Conservation (phyloP, 2,888 invertebrate genomes). For the Tetheella fluctuosa region DNA sequence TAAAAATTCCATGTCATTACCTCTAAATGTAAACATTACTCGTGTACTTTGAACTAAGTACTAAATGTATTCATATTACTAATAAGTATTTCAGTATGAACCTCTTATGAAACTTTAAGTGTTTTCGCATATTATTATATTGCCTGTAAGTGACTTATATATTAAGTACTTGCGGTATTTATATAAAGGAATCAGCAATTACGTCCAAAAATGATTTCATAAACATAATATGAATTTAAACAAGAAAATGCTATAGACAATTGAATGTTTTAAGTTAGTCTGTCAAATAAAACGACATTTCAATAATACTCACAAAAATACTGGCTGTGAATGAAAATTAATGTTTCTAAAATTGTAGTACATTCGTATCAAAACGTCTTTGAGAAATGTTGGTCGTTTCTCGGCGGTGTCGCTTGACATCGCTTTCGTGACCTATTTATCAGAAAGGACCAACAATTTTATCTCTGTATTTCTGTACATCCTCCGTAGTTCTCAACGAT, state of each 20-base stretch:
- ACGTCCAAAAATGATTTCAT: neutral
- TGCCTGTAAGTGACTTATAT: too few relatives aligned
- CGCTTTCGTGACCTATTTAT: slow-evolving; percentile 65
- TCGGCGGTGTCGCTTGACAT: slow-evolving; percentile 42
- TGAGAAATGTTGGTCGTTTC: slow-evolving; percentile 39
- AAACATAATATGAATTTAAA: neutral
- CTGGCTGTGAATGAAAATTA: neutral
- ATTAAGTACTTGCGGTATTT: too few relatives aligned
- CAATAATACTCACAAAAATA: neutral
- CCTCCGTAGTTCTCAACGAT: slow-evolving; percentile 40
- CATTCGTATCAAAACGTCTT: slow-evolving; percentile 18
- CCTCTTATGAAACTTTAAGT: too few relatives aligned
- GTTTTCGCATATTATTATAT: too few relatives aligned
- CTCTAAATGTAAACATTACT: too few relatives aligned
- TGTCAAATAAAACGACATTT: neutral
- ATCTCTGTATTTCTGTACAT: slow-evolving; percentile 47
- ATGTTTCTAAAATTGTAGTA: slow-evolving; percentile 1
- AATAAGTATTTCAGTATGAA: too few relatives aligned
- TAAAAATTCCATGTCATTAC: too few relatives aligned
- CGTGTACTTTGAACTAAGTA: too few relatives aligned
- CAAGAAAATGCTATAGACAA: too few relatives aligned
- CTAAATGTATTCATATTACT: too few relatives aligned
- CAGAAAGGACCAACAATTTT: slow-evolving; percentile 56
- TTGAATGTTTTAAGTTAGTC: too few relatives aligned
- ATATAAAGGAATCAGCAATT: too few relatives aligned